Conservation (phyloP, 2,113 vertebrate genomes). For the Pitta sordida region DNA sequence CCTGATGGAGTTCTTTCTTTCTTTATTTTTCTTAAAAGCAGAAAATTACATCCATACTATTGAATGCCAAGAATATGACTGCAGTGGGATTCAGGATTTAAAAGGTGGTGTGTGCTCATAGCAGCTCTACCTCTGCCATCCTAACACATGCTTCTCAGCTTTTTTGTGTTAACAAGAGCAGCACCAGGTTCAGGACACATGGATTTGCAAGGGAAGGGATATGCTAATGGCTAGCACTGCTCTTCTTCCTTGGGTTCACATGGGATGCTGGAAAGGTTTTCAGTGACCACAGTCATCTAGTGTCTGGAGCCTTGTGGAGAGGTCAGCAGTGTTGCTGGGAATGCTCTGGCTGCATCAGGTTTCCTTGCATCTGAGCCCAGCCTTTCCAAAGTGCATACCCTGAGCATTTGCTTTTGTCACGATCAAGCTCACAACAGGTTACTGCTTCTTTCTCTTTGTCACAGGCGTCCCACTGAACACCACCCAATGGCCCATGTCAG, state of each 20-base stretch:
- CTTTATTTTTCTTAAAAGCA: background rate
- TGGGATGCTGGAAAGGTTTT: background rate
- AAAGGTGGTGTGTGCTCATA: rapidly evolving
- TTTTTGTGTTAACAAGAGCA: background rate
- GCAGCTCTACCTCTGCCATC: background rate
- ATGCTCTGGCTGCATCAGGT: background rate
- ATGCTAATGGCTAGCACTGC: background rate
- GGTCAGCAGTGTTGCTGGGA: background rate
- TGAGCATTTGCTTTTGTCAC: background rate
- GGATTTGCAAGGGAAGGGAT: background rate
- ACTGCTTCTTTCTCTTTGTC: background rate
- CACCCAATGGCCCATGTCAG: background rate
- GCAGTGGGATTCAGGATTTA: background rate
- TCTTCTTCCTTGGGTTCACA: rapidly evolving
- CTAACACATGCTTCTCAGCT: background rate
- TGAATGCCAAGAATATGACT: background rate
- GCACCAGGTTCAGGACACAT: rapidly evolving
- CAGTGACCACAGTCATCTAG: background rate
- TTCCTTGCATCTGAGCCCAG: background rate
- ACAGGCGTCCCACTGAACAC: background rate
- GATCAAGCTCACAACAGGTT: background rate
- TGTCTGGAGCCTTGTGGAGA: background rate
- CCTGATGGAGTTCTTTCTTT: background rate
- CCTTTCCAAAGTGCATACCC: background rate
- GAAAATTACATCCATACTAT: background rate